Base-by-base conservation (phyloP, 2,797 vertebrate species). In the Urocyon cinereoargenteus region DNA sequence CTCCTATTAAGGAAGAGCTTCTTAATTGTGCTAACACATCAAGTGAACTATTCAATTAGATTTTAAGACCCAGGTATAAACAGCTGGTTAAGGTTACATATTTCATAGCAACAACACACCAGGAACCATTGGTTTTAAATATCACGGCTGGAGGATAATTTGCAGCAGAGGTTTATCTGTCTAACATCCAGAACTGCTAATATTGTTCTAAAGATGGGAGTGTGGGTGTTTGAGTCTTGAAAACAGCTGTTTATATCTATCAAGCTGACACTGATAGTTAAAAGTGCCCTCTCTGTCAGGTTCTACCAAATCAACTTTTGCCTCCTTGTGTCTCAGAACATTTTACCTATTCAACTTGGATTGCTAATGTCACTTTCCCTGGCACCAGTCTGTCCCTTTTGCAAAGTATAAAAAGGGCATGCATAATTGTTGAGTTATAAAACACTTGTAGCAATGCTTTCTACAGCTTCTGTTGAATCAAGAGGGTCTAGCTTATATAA, bases 281-380 rank as follows among this genome's bases (percentile, higher is more conserved):
- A 89, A 98, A 96, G 73, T 90, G 81, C 97, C 83, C 92, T 96
- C 79, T 91, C 0, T 93, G 82, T 98, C 91, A 96, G 91, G 7
- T 98, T 98, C 97, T 97, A 93, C 59, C 96, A 97, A 97, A 97
- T 94, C 90, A 95, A 45, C 26, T 96, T 86, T 96, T 95, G 59
- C 95, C 78, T 90, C 53, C 83, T 57, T 78, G 77, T 90, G 14
- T 97, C 31, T 95, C 83, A 86, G 78, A 92, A 55, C 16, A 90
- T 97, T 97, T 97, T 75, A 93, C 34, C 86, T 98, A 40, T 96
- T 94, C 86, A 97, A 64, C 88, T 83, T 97, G n/a, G 51, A 88
- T 96, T 95, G 64, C 95, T 98, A 96, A 95, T 97, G 72, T 87
- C 19, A 96, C 97, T 97, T 98, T 96, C 94, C 94, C 49, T 88